Evolutionary conservation across 1,140 invertebrate species (phyloP).

Genomic region (Zaprionus capensis): DNA sequence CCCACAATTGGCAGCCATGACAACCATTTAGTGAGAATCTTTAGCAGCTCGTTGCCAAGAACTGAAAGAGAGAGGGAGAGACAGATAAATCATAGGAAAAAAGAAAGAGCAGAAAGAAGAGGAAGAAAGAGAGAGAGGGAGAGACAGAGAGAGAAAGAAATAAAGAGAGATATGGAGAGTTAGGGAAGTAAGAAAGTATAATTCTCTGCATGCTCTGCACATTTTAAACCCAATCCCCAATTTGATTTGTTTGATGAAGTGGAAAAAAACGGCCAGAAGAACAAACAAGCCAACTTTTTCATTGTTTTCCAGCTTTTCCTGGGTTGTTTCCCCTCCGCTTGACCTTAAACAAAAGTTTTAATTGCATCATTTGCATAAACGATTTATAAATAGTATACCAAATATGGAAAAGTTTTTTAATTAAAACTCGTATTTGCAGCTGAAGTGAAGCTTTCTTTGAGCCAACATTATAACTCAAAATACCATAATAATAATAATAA

Average conservation of each 20-base stretch:
- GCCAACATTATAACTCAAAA: not conserved
- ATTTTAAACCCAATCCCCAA: constrained; percentile 2
- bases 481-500: not conserved
- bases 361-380: constrained; percentile 43
- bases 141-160: not conserved
- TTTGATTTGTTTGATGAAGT: constrained; percentile 37
- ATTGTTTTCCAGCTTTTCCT: not conserved
- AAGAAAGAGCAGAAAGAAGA: not conserved
- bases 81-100: not conserved
- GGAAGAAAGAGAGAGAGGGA: no score
- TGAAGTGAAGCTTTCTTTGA: not conserved
- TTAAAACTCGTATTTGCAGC: constrained; percentile 17
- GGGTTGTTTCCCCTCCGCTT: not conserved
- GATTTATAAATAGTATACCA: constrained; percentile 2
- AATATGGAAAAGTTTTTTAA: constrained; percentile 25
- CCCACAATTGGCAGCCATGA: constrained; percentile 31
- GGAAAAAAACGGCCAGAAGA: constrained; percentile 18
- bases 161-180: not conserved
- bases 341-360: constrained; percentile 36
- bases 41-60: constrained; percentile 29
- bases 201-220: constrained; percentile 9
- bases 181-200: not conserved
- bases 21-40: constrained; percentile 21
- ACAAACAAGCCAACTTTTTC: constrained; percentile 12
- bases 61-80: not conserved